Evolutionary conservation across 2,113 vertebrate genomes (phyloP).

Genomic region (Oncorhynchus mykiss): DNA sequence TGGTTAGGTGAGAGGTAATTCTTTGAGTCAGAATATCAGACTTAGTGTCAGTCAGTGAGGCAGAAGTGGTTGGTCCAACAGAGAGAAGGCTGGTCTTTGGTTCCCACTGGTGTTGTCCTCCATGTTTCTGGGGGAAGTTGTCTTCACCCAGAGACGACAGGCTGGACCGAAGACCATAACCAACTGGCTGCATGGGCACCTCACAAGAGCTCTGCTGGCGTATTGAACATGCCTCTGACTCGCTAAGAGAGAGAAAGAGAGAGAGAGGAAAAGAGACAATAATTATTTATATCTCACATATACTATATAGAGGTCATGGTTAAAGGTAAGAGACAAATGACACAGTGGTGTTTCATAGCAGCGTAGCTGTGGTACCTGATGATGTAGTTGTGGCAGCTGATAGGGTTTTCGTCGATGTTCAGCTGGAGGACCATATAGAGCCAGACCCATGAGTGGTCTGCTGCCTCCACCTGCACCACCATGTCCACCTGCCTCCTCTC

Average conservation of each 20-base stretch:
- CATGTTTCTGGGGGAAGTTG: conserved; percentile 66
- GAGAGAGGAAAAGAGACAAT: neutral
- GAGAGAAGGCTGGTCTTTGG: neutral
- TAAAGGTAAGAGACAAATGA: too few relatives aligned
- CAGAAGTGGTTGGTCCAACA: neutral
- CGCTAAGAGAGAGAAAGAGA: conserved; percentile 64
- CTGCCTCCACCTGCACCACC: conserved; percentile 83
- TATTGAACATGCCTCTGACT: conserved; percentile 89
- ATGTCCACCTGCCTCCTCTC: conserved; percentile 84
- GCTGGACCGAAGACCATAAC: conserved; percentile 70
- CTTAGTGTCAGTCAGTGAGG: neutral
- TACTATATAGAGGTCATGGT: neutral
- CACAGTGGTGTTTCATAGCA: neutral
- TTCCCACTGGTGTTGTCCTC: conserved; percentile 36
- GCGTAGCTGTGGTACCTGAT: conserved; percentile 77
- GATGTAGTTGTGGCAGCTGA: conserved; percentile 85
- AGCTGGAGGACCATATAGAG: conserved; percentile 85
- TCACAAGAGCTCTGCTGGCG: conserved; percentile 82
- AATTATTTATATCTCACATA: neutral
- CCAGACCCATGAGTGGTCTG: conserved; percentile 82
- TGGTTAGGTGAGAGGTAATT: neutral
- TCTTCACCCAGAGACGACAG: conserved; percentile 81
- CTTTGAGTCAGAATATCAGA: neutral
- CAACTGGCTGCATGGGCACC: conserved; percentile 60
- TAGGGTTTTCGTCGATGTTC: conserved; percentile 79